Base-by-base conservation (phyloP, 2,113 vertebrate species). In the Scortum barcoo region DNA sequence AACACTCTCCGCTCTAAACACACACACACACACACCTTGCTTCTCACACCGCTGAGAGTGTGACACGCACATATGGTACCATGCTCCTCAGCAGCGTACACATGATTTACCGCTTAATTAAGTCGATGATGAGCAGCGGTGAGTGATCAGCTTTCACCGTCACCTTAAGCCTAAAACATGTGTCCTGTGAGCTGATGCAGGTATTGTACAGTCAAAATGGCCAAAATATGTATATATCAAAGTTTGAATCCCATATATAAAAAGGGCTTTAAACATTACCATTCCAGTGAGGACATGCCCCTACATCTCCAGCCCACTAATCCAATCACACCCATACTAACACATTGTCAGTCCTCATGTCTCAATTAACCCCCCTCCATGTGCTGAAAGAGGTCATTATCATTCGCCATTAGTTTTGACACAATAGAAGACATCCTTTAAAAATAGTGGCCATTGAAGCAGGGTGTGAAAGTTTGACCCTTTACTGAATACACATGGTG, bases 71-170 rank as follows among this genome's bases (percentile, higher is more conserved):
- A 86, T 68, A 80, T 88, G 86, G 73, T 16, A n/a, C 75, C 72
- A 71, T 62, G 24, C 76, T 79, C 69, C 30, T 69, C 61, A 51
- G 38, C 51, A 70, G 44, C 62, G 54, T 82, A 16, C 69, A 70
- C 80, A 67, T 56, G 36, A 62, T 91, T 91, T 53, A 72, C 17
- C 24, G 62, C 62, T 70, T 84, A 54, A 86, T 86, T 87, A 75
- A 71, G 62, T 16, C 46, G 46, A 56, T 58, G 58, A 61, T 65
- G 54, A 79, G 36, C 44, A 74, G 63, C 16, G 40, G 57, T 60
- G 46, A 67, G 62, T 69, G 38, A 79, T 66, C 38, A 57, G 54
- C 62, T 76, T 33, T 72, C 38, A 24, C 9, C 58, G 44, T 26
- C 54, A 81, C 33, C 53, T 48, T 40, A 19, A 40, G 26, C 54